Percentiles rank a stretch among this genome's conserved stretches.
phyloP scores from a whole-genome alignment of 2,797 vertebrate genomes.

The Leontopithecus rosalia region DNA sequence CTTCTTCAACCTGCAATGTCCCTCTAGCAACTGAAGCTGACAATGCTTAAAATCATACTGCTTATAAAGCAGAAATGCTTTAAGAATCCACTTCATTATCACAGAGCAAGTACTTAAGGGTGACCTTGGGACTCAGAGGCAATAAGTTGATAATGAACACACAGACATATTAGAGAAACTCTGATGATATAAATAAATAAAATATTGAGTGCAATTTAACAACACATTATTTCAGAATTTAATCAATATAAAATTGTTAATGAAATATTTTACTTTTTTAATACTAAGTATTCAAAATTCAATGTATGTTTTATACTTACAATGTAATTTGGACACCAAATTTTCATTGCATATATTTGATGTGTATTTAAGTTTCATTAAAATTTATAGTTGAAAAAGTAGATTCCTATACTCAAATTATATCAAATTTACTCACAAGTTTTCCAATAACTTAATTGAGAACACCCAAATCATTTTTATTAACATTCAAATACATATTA shows the following conservation, averaged over 20 bases:
- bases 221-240: background rate
- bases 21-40: background rate
- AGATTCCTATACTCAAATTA: background rate
- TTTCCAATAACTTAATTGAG: background rate
- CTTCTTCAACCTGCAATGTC: background rate
- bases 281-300: slow-evolving; percentile 20
- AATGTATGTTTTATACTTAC: background rate
- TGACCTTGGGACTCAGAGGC: background rate
- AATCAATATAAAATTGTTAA: background rate
- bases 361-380: background rate
- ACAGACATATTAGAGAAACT: background rate
- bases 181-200: background rate
- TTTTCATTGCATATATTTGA: background rate
- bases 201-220: background rate
- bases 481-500: background rate
- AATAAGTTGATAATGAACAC: background rate
- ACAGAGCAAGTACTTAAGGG: background rate
- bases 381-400: background rate
- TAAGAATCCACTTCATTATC: background rate
- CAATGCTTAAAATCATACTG: background rate
- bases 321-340: background rate
- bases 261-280: background rate
- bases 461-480: background rate
- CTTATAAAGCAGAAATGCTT: background rate
- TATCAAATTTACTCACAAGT: background rate